Evolutionary conservation across 2,888 invertebrate species (phyloP).

Genomic region (Nineta flava): DNA sequence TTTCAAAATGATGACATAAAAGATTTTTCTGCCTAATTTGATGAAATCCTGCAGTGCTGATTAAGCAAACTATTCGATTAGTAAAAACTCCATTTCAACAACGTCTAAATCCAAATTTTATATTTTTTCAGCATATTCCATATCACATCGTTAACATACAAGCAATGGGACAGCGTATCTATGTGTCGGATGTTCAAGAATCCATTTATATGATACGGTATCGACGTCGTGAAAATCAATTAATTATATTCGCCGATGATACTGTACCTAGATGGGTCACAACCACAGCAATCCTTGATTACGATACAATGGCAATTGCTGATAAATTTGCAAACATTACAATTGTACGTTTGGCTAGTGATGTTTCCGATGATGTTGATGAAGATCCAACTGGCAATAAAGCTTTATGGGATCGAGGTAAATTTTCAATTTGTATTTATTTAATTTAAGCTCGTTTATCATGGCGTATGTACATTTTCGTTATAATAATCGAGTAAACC

Average conservation of each 20-base stretch:
- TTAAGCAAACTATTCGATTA: not conserved
- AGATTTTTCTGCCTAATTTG: not conserved
- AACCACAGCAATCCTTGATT: slow-evolving; percentile 81
- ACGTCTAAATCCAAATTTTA: not conserved
- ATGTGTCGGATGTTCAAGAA: slow-evolving; percentile 92
- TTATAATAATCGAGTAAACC: too few species aligned
- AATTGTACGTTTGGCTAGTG: slow-evolving; percentile 76
- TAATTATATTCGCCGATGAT: slow-evolving; percentile 97
- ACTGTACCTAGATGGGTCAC: slow-evolving; percentile 96
- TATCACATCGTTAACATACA: slow-evolving; percentile 88
- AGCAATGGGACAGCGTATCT: slow-evolving; percentile 86
- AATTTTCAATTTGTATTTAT: slow-evolving; percentile 15
- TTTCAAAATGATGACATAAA: not conserved
- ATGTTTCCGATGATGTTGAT: slow-evolving; percentile 93
- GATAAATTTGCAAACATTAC: slow-evolving; percentile 97
- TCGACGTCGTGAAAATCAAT: slow-evolving; percentile 87
- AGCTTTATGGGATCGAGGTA: slow-evolving; percentile 81
- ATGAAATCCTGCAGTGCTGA: not conserved
- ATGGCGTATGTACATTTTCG: too few species aligned
- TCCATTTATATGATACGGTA: slow-evolving; percentile 93
- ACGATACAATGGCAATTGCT: slow-evolving; percentile 88
- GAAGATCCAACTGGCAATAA: slow-evolving; percentile 99
- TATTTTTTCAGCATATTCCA: slow-evolving; percentile 67
- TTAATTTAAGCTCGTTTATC: too few species aligned
- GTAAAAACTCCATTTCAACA: not conserved